Conservation (phyloP, 2,113 vertebrate genomes). For the Nothocercus nigrocapillus region DNA sequence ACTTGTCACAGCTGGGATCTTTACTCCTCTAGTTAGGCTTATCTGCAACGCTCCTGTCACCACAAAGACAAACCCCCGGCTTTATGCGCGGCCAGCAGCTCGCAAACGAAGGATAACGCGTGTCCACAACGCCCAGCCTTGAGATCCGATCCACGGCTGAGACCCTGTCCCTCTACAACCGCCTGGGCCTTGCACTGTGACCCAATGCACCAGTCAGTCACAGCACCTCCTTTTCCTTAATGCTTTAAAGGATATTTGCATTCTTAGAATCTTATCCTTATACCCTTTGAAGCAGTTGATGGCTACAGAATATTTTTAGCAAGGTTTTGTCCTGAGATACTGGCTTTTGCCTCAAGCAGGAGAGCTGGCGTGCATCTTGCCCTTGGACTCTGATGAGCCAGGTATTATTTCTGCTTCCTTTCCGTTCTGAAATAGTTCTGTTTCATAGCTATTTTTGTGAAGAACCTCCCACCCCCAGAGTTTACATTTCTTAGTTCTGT, state of each 20-base stretch:
- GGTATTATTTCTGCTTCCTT: neutral
- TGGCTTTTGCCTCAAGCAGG: neutral
- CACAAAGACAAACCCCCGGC: neutral
- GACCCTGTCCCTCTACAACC: neutral
- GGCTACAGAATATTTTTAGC: neutral
- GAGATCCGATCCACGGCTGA: neutral
- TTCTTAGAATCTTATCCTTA: neutral
- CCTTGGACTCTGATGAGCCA: neutral
- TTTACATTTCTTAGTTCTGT: neutral
- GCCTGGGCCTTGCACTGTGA: neutral
- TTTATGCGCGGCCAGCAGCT: too few relatives aligned
- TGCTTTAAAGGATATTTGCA: neutral
- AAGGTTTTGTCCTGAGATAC: neutral
- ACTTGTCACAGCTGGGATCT: too few relatives aligned
- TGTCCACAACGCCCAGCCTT: neutral
- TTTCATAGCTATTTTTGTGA: neutral
- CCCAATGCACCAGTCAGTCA: too few relatives aligned
- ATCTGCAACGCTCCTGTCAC: neutral
- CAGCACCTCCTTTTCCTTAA: fast-evolving
- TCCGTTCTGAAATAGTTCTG: neutral
- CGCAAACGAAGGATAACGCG: neutral
- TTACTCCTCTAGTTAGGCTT: neutral
- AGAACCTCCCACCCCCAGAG: neutral
- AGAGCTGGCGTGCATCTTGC: neutral
- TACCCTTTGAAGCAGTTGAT: neutral